Base-by-base conservation (phyloP, 2,797 vertebrate genomes). In the Gila robusta region DNA sequence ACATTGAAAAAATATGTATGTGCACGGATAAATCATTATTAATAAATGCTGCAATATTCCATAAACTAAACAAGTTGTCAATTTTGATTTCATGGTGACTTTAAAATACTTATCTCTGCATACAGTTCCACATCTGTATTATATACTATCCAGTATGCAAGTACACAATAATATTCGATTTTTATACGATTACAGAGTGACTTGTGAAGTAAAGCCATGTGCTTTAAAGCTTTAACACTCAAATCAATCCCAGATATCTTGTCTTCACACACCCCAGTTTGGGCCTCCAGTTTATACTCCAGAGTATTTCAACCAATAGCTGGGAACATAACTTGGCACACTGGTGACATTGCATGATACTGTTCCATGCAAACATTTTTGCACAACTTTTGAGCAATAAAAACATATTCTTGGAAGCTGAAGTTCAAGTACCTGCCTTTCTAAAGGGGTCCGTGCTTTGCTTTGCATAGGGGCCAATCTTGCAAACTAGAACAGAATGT, bases 401-500 rank as follows among this genome's bases (percentile, higher is more conserved):
- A 62, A 6, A 16, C 28, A 6, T 66, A 14, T 16, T 52, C 19
- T 83, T 59, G 28, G 81, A 83, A 74, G 32, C 26, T 9, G 52
- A 62, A 11, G 39, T 64, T 44, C 39, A 83, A 28, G n/a, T 35
- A 70, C 44, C 64, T 39, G 39, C 26, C 39, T 74, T 41, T 74
- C 19, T 49, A n/a, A 41, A 82, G 72, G 17, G 44, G 44, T 47
- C 10, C 4, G 59, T 67, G 10, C 28, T 81, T 47, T 44, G 80
- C 56, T 71, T 72, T 82, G 76, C 74, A 74, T 66, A 84, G 2
- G 47, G 86, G 85, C 86, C 85, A 2, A 23, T 89, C 91, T 90
- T 86, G 83, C 87, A 84, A 52, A 87, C 92, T 47, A 88, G 87
- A 88, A 95, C 94, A 95, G 92, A 93, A 94, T 93, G 90, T 82